Base-by-base conservation (phyloP, 2,797 vertebrate species). In the Artibeus jamaicensis region DNA sequence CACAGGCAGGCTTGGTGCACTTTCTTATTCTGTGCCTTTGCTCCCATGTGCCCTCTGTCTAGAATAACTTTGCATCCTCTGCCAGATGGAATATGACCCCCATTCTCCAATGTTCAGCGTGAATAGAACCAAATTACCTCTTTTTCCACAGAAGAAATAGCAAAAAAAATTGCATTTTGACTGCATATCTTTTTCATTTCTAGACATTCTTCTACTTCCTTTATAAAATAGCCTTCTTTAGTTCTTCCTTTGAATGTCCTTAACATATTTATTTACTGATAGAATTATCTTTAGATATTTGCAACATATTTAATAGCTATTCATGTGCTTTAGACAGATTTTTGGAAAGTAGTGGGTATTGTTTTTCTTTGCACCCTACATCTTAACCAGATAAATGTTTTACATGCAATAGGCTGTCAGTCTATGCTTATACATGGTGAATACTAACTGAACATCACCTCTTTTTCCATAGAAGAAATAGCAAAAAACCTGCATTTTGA, bases 21-120 rank as follows among this genome's bases (percentile, higher is more conserved):
- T 46, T 77, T 57, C 42, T 71, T 84, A 59, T 73, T 96, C 70
- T 34, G 32, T 71, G 39, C 19, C 68, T 90, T 97, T 93, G 29
- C 24, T 89, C 46, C 9, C 68, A 46, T 12, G 12, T 53, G 6
- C 26, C 42, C 4, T 78, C 26, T 81, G 10, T 68, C 9, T 90
- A 74, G 24, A 88, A 21, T 16, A 29, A 7, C 10, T 86, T 71
- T 24, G 14, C 4, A 2, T 16, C 14, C 29, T 74, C 62, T 83
- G 10, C 67, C 26, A 62, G 26, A 34, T 29, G 42, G 65, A 89
- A 83, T 57, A 44, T 0, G 4, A 46, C 55, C 1, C 37, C 42
- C 3, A 24, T 50, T 8, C 12, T 50, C 24, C 79, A 86, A 48
- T 19, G 16, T 5, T 62, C 32, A 24, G 0, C 59, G n/a, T 29